A percentile compares a stretch with the other conserved stretches of the same genome.
Conservation (phyloP, 2,888 invertebrate genomes). For the Tetranychus truncatus region DNA sequence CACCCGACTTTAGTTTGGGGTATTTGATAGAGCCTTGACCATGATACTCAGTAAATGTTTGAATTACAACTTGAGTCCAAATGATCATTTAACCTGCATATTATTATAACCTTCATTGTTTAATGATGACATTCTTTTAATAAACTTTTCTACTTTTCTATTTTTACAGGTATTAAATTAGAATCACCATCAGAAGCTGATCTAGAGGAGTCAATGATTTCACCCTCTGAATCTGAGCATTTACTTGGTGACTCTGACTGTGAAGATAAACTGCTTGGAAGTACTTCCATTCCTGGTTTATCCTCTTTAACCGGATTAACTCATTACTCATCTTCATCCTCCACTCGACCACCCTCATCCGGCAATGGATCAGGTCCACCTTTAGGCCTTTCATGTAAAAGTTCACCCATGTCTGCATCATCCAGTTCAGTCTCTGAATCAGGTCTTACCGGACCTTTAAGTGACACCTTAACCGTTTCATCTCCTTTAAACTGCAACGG, state of each 20-base stretch:
- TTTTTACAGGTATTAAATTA: not conserved
- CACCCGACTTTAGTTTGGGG: too few relatives aligned
- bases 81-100: too few relatives aligned
- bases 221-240: conserved; percentile 19
- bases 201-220: conserved; percentile 22
- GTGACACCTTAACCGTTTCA: conserved; percentile 15
- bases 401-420: conserved; percentile 21
- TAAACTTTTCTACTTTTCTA: not conserved
- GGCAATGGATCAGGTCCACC: conserved; percentile 13
- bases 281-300: conserved; percentile 3
- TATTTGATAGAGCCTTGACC: too few relatives aligned
- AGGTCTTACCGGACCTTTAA: conserved; percentile 21
- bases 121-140: not conserved
- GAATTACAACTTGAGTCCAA: too few relatives aligned
- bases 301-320: conserved; percentile 18
- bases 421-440: conserved; percentile 22
- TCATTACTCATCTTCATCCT: conserved; percentile 9
- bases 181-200: conserved; percentile 15
- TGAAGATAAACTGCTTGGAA: conserved; percentile 16
- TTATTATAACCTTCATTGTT: not conserved
- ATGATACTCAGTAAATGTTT: too few relatives aligned
- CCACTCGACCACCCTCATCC: conserved; percentile 4
- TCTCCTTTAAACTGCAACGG: conserved; percentile 13
- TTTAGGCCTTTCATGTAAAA: conserved; percentile 18
- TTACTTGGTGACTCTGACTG: conserved; percentile 19